Conservation (phyloP, 2,888 invertebrate species). For the Melipona beecheii region DNA sequence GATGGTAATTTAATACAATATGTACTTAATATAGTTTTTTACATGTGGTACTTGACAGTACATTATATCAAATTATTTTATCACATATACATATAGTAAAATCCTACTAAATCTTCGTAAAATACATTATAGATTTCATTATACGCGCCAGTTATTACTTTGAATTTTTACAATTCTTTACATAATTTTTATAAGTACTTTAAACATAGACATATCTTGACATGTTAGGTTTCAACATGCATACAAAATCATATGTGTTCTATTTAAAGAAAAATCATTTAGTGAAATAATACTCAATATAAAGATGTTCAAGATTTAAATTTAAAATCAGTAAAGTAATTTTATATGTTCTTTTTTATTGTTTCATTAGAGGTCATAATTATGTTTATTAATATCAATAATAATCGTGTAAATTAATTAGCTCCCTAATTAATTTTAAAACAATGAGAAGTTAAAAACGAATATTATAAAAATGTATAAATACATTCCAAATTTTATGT, state of each 20-base stretch:
- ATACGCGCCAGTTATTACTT: slow-evolving; percentile 45
- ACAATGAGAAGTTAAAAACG: slow-evolving; percentile 11
- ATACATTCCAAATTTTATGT: slow-evolving; percentile 60
- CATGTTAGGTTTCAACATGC: slow-evolving; percentile 23
- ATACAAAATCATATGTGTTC: slow-evolving; percentile 10
- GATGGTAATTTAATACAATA: slow-evolving; percentile 64
- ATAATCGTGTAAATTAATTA: neutral
- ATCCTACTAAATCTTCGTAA: slow-evolving; percentile 30
- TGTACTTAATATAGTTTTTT: slow-evolving; percentile 68
- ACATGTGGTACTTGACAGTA: slow-evolving; percentile 30
- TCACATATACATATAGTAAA: slow-evolving; percentile 25
- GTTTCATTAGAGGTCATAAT: neutral
- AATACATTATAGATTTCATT: slow-evolving; percentile 27
- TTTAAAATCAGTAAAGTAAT: slow-evolving; percentile 6
- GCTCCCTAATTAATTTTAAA: slow-evolving; percentile 10
- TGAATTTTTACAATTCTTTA: slow-evolving; percentile 43
- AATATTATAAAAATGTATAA: slow-evolving; percentile 35
- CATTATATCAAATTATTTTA: slow-evolving; percentile 33
- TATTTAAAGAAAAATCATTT: slow-evolving; percentile 17
- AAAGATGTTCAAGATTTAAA: slow-evolving; percentile 6
- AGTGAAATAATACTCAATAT: neutral
- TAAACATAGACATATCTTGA: slow-evolving; percentile 38
- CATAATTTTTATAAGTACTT: slow-evolving; percentile 30
- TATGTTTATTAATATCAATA: neutral
- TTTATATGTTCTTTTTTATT: slow-evolving; percentile 3